Evolutionary conservation across 1,140 invertebrate species (phyloP).

Genomic region (Drosophila ironensis): DNA sequence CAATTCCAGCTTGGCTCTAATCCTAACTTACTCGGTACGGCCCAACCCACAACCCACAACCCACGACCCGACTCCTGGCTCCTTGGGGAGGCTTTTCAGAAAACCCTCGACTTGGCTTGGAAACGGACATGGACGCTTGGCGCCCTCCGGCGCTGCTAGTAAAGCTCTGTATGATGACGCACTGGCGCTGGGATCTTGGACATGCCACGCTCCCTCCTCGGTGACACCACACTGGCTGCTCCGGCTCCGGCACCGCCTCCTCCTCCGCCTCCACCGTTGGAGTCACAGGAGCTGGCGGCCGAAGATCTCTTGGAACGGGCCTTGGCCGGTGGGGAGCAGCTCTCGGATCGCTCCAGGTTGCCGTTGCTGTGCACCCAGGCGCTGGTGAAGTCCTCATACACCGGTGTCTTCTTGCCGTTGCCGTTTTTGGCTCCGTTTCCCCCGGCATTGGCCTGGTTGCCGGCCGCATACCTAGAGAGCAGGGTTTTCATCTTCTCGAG

Average conservation of each 20-base stretch:
- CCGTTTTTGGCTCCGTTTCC: constrained; percentile 29
- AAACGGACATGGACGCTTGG: constrained; percentile 51
- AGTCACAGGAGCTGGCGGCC: constrained; percentile 74
- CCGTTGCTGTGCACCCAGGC: constrained; percentile 90
- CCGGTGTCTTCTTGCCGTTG: constrained; percentile 83
- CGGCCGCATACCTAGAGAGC: constrained; percentile 85
- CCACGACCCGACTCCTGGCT: constrained; percentile 2
- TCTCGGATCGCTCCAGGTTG: constrained; percentile 83
- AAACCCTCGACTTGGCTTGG: constrained; percentile 55
- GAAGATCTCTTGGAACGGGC: constrained; percentile 76
- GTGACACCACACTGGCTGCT: constrained; percentile 56
- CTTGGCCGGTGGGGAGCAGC: constrained; percentile 72
- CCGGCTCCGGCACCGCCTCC: background rate
- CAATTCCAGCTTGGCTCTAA: constrained; percentile 73
- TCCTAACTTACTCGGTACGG: constrained; percentile 41
- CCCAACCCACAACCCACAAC: background rate
- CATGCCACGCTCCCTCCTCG: constrained; percentile 70
- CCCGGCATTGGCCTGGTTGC: constrained; percentile 47
- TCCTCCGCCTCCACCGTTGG: constrained; percentile 32
- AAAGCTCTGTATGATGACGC: constrained; percentile 80
- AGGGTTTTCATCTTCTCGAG: constrained; percentile 88
- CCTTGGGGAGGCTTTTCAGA: constrained; percentile 39
- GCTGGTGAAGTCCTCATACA: constrained; percentile 86
- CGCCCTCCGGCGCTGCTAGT: constrained; percentile 73
- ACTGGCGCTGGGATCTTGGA: constrained; percentile 81